A percentile compares a stretch with the other conserved stretches of the same genome.
Conservation (phyloP, 2,888 invertebrate genomes). For the Erebia ligea region DNA sequence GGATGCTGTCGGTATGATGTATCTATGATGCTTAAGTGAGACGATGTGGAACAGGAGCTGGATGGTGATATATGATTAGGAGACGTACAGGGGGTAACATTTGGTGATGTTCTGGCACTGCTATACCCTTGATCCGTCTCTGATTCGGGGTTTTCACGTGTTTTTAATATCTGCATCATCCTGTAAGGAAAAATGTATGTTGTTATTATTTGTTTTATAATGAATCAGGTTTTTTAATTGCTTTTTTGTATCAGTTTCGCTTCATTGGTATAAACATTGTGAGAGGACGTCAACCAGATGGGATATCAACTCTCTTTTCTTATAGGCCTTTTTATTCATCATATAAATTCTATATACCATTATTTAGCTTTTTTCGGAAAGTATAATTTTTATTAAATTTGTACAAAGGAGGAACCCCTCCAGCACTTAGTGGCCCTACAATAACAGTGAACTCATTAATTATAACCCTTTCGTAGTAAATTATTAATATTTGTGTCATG, state of each 20-base stretch:
- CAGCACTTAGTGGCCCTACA: too few species aligned
- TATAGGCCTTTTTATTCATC: slow-evolving; percentile 73
- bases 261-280: slow-evolving; percentile 69
- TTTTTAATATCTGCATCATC: slow-evolving; percentile 75
- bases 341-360: slow-evolving; percentile 38
- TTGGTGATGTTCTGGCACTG: slow-evolving; percentile 69
- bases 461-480: too few species aligned
- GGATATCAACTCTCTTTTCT: slow-evolving; percentile 68
- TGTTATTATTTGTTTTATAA: background rate
- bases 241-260: slow-evolving; percentile 55
- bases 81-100: slow-evolving; percentile 64
- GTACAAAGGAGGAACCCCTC: too few species aligned
- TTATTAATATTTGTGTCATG: too few species aligned
- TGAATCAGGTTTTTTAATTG: background rate
- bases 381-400: too few species aligned
- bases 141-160: slow-evolving; percentile 59
- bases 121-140: slow-evolving; percentile 73
- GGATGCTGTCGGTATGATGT: slow-evolving; percentile 14
- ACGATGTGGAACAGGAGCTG: slow-evolving; percentile 58
- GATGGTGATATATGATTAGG: slow-evolving; percentile 62
- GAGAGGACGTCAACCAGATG: slow-evolving; percentile 55
- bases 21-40: slow-evolving; percentile 44
- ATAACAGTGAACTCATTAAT: too few species aligned
- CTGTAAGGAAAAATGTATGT: slow-evolving; percentile 49
- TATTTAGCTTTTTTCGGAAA: too few species aligned